A percentile compares a stretch with the other conserved stretches of the same genome.
These are phyloP conservation scores for Meloidogyne exigua DNA, from an alignment of 1,140 invertebrate genomes.

Conservation along the genomic window DNA sequence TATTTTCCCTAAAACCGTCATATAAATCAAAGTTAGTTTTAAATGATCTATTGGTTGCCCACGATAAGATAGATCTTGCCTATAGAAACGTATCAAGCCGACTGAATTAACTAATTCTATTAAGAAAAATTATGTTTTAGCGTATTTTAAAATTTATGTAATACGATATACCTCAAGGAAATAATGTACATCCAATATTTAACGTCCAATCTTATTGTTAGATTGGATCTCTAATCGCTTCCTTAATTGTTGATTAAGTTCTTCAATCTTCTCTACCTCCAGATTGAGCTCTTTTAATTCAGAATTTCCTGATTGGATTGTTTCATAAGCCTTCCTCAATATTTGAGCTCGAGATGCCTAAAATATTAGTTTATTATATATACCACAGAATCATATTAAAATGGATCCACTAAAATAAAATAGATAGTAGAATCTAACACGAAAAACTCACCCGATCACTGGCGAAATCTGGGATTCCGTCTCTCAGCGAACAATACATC, in stretches of 20 bases:
- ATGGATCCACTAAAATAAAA: background rate
- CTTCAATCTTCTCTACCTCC: conserved; percentile 34
- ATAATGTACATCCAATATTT: background rate
- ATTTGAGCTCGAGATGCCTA: conserved; percentile 42
- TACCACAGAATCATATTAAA: background rate
- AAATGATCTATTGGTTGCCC: background rate
- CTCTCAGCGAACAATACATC: conserved; percentile 39
- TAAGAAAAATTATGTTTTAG: too few relatives aligned
- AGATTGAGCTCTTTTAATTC: conserved; percentile 27
- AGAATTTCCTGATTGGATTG: conserved; percentile 29
- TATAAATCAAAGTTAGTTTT: conserved; percentile 11
- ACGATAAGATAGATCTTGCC: background rate
- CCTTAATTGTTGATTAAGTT: conserved; percentile 16
- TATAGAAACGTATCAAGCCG: background rate
- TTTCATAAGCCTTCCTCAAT: conserved; percentile 37
- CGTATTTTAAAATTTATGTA: too few relatives aligned
- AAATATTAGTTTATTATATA: conserved; percentile 9
- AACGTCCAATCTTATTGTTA: background rate
- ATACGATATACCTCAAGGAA: too few relatives aligned
- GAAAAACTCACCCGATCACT: conserved; percentile 33
- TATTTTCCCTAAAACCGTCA: conserved; percentile 13
- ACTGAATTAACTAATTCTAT: too few relatives aligned
- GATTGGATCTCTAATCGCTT: background rate
- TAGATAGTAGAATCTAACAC: background rate
- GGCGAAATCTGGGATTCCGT: conserved; percentile 40